phyloP scores from a whole-genome alignment of 2,113 vertebrate species.

The Phainopepla nitens region DNA sequence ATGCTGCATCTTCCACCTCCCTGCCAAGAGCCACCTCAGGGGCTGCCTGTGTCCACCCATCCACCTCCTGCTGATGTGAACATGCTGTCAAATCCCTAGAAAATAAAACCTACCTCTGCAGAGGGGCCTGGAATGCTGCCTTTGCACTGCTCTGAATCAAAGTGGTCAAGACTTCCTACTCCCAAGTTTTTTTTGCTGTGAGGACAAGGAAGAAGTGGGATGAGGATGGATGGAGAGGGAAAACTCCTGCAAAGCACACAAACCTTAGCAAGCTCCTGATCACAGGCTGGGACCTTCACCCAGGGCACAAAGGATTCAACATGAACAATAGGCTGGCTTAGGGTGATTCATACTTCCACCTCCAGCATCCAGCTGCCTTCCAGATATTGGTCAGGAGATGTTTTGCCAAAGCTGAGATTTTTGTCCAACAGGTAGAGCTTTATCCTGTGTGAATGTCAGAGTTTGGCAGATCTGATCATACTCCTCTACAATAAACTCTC shows the following conservation, averaged over 20 bases:
- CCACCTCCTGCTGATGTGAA: not conserved
- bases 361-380: not conserved
- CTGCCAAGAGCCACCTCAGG: not conserved
- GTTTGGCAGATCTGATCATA: not conserved
- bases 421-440: not conserved
- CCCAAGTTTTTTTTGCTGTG: not conserved
- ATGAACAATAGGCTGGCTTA: not conserved
- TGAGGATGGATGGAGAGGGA: not conserved
- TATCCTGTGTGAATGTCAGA: not conserved
- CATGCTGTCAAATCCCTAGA: not conserved
- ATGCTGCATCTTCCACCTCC: fast-evolving
- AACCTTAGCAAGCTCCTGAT: not conserved
- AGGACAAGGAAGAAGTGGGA: not conserved
- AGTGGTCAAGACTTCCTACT: not conserved
- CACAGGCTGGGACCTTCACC: not conserved
- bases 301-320: not conserved
- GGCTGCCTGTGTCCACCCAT: not conserved
- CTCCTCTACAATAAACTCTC: not conserved
- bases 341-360: not conserved
- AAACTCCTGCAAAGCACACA: not conserved
- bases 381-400: not conserved
- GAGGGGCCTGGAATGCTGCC: not conserved
- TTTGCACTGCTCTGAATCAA: not conserved
- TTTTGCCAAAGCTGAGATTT: not conserved
- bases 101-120: not conserved